Percentiles rank a stretch among this genome's conserved stretches.
These are phyloP conservation scores for Cinara cedri DNA, from an alignment of 2,888 invertebrate species.

Conservation along the genomic window DNA sequence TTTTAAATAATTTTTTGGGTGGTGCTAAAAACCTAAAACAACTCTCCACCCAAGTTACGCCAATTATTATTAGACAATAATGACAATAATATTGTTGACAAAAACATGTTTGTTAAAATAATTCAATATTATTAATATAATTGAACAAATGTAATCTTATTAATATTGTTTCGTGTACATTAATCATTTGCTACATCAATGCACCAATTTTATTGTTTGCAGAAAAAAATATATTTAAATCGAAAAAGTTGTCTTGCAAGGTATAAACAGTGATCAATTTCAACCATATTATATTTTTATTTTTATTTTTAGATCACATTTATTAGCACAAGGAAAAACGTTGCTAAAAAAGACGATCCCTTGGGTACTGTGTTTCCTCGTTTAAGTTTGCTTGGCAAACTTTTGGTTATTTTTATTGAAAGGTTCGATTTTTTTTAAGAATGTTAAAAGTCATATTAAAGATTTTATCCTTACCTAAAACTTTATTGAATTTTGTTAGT, in stretches of 20 bases:
- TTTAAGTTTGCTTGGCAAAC: conserved; percentile 41
- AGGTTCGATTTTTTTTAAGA: conserved; percentile 40
- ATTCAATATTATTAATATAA: no score
- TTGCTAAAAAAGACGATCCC: conserved; percentile 34
- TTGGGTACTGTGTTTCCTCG: conserved; percentile 34
- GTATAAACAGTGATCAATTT: background rate
- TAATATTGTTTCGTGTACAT: no score
- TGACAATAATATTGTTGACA: no score
- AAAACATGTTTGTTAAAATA: no score
- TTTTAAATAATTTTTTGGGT: no score
- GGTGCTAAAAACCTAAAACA: no score
- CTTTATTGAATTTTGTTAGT: conserved; percentile 43
- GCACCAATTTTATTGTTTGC: no score
- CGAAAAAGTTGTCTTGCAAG: conserved; percentile 12
- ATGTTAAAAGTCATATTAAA: conserved; percentile 51
- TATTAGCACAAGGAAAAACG: conserved; percentile 25
- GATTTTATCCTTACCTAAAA: conserved; percentile 45
- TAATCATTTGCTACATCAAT: no score
- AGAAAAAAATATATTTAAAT: background rate
- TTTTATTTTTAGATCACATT: conserved; percentile 18
- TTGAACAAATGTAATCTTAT: no score
- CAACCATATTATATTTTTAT: background rate
- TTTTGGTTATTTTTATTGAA: conserved; percentile 49
- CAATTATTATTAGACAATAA: no score
- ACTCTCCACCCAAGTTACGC: no score